These are phyloP conservation scores for Diachrysia chrysitis DNA, from an alignment of 2,888 invertebrate species.

Conservation along the genomic window DNA sequence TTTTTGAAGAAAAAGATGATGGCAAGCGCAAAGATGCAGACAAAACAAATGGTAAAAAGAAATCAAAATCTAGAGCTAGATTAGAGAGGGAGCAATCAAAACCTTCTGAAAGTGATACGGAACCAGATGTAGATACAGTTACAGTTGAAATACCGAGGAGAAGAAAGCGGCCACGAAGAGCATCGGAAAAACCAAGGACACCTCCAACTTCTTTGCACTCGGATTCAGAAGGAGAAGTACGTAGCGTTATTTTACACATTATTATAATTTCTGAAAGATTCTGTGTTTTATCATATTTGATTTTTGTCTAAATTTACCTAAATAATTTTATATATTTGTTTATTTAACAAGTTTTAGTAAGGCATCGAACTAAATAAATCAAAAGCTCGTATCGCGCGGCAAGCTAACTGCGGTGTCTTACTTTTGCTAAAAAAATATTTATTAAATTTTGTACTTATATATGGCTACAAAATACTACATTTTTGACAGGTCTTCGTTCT, in stretches of 20 bases:
- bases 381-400: too few species aligned
- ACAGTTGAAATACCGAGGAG: slow-evolving; percentile 87
- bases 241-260: slow-evolving; percentile 29
- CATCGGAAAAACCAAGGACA: slow-evolving; percentile 84
- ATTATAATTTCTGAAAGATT: neutral
- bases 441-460: neutral
- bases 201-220: slow-evolving; percentile 84
- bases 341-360: too few species aligned
- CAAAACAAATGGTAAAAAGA: slow-evolving; percentile 83
- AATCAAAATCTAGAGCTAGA: slow-evolving; percentile 83
- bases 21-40: slow-evolving; percentile 77
- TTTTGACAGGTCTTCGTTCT: slow-evolving; percentile 79
- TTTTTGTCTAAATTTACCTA: too few species aligned
- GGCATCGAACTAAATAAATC: too few species aligned
- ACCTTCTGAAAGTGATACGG: slow-evolving; percentile 86
- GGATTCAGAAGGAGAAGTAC: slow-evolving; percentile 85
- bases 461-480: neutral
- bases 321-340: too few species aligned
- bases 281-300: neutral
- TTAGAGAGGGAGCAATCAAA: slow-evolving; percentile 86
- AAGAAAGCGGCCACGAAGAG: slow-evolving; percentile 80
- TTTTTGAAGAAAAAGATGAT: slow-evolving; percentile 77
- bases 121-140: slow-evolving; percentile 84
- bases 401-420: too few species aligned
- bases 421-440: too few species aligned